Conservation (phyloP, 23 tunicate genomes). For the Diplosoma virens region DNA sequence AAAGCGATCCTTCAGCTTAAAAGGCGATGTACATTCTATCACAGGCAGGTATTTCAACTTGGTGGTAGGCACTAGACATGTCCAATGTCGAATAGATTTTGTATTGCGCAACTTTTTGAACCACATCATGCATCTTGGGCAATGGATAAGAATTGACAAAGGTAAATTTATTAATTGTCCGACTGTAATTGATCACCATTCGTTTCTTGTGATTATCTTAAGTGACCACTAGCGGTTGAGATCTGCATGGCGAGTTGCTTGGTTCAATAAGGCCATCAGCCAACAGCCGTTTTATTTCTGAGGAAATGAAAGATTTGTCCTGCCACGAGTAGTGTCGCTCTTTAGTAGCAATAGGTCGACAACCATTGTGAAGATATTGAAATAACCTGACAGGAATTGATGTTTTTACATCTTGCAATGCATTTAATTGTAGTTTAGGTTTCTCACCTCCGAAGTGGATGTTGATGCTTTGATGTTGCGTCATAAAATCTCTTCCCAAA, state of each 20-base stretch:
- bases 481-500: too few species aligned
- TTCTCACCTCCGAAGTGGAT: neutral
- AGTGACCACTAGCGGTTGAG: conserved; percentile 15
- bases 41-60: neutral
- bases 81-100: conserved; percentile 14
- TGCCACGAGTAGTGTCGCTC: neutral
- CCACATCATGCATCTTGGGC: neutral
- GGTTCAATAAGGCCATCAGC: conserved; percentile 6
- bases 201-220: conserved; percentile 11
- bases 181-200: conserved; percentile 23
- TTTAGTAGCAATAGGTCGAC: neutral
- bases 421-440: neutral
- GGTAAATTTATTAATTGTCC: conserved; percentile 1
- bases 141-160: conserved; percentile 7
- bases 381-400: neutral
- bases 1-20: neutral
- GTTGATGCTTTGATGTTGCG: too few species aligned
- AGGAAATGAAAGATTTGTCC: neutral
- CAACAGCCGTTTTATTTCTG: neutral
- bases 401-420: neutral
- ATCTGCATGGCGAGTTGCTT: conserved; percentile 26
- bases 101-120: conserved; percentile 6
- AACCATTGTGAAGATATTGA: neutral
- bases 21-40: conserved; percentile 20
- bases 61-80: conserved; percentile 22